A percentile compares a stretch with the other conserved stretches of the same genome.
Evolutionary conservation across 2,888 invertebrate species (phyloP).

Genomic region (Machimus rusticus): DNA sequence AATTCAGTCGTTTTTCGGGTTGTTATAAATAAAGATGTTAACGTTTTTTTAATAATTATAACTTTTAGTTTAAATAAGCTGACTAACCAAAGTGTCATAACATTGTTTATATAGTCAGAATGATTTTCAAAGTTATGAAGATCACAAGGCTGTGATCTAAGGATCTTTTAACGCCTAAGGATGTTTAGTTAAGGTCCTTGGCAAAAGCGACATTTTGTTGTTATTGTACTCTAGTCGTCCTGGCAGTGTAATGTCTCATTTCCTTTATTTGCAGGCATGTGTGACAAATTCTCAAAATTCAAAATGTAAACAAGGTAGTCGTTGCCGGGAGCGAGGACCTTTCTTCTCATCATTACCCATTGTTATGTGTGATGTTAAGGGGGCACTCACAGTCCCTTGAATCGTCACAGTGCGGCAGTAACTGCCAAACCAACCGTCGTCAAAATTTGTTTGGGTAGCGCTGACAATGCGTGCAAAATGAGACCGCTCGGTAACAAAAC

Average conservation of each 20-base stretch:
- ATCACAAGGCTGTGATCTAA: background rate
- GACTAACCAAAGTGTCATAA: too few relatives aligned
- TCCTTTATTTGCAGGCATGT: background rate
- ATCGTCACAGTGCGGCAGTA: background rate
- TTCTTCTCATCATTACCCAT: background rate
- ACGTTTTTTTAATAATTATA: too few relatives aligned
- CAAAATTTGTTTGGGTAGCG: slow-evolving; percentile 28
- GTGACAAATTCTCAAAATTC: slow-evolving; percentile 32
- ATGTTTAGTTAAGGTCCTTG: background rate
- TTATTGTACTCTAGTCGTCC: background rate
- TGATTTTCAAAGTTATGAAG: background rate
- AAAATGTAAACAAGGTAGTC: slow-evolving; percentile 15
- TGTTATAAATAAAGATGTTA: too few relatives aligned
- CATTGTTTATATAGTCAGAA: background rate
- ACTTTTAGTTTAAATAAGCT: too few relatives aligned
- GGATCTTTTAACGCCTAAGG: background rate
- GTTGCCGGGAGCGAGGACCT: background rate
- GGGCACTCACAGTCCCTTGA: background rate
- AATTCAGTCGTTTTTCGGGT: too few relatives aligned
- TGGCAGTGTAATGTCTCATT: background rate
- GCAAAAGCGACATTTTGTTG: background rate
- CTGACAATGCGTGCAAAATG: slow-evolving; percentile 27
- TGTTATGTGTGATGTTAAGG: background rate
- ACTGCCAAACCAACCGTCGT: background rate
- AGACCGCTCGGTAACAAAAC: slow-evolving; percentile 15